A percentile compares a stretch with the other conserved stretches of the same genome.
phyloP scores from a whole-genome alignment of 2,888 invertebrate species.

The Boloria selene region DNA sequence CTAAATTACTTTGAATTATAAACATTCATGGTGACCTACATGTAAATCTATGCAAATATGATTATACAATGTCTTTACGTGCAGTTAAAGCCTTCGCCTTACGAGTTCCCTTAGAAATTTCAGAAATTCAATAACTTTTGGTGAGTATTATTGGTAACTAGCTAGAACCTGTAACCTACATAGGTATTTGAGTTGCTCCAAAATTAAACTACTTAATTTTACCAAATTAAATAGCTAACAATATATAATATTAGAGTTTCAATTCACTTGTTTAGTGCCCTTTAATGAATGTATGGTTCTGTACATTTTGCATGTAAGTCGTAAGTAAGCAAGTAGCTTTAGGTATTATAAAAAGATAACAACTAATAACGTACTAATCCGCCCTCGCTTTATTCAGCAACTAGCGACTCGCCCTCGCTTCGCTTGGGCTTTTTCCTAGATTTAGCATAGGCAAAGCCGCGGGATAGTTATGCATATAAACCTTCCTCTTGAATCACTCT shows the following conservation, averaged over 20 bases:
- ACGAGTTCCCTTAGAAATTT: slow-evolving; percentile 5
- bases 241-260: not conserved
- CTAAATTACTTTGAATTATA: not conserved
- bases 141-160: slow-evolving; percentile 22
- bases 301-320: not conserved
- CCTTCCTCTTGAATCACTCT: no score
- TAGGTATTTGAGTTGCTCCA: slow-evolving; percentile 2
- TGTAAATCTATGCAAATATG: slow-evolving; percentile 14
- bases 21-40: not conserved
- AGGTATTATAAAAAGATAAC: not conserved
- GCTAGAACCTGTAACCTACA: not conserved
- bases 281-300: slow-evolving; percentile 12
- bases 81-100: slow-evolving; percentile 17
- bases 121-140: slow-evolving; percentile 21
- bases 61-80: slow-evolving; percentile 23
- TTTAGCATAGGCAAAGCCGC: no score
- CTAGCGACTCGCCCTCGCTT: no score
- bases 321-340: not conserved
- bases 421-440: no score
- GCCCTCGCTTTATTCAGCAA: no score
- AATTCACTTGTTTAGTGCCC: slow-evolving; percentile 2
- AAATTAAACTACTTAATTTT: not conserved
- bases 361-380: no score
- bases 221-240: not conserved
- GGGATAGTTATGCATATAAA: no score